phyloP scores from a whole-genome alignment of 2,113 vertebrate species.

The Lipotes vexillifer region DNA sequence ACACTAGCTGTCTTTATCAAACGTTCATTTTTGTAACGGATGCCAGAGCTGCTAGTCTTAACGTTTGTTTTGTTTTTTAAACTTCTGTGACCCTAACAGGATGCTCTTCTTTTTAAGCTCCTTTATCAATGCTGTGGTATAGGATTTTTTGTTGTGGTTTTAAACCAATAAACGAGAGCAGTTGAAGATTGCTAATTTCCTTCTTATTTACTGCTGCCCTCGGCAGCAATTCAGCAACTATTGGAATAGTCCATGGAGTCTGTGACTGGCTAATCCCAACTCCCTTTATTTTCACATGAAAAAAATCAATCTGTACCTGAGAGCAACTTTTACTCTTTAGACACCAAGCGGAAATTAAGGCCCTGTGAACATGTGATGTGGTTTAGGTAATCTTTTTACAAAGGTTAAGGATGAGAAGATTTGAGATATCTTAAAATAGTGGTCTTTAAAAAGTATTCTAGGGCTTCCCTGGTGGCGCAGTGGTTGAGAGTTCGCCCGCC shows the following conservation, averaged over 20 bases:
- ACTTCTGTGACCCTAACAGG: not conserved
- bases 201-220: not conserved
- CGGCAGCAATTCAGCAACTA: not conserved
- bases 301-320: not conserved
- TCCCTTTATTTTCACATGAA: not conserved
- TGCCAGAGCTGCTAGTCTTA: not conserved
- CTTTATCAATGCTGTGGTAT: not conserved
- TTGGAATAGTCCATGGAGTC: not conserved
- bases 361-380: not conserved
- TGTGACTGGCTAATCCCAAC: not conserved
- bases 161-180: not conserved
- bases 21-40: not conserved
- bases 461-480: too few species aligned
- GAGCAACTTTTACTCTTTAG: not conserved
- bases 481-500: too few species aligned
- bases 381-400: not conserved
- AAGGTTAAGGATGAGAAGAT: not conserved
- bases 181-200: not conserved
- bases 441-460: not conserved
- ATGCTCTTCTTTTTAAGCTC: not conserved
- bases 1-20: not conserved
- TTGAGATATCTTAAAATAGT: not conserved
- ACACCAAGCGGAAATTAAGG: not conserved
- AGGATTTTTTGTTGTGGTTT: not conserved
- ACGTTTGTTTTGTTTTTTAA: not conserved